Evolutionary conservation across 2,888 invertebrate species (phyloP), one percentile per base, ranked within the genome.

Genomic region (Nematopogon swammerdamellus): DNA sequence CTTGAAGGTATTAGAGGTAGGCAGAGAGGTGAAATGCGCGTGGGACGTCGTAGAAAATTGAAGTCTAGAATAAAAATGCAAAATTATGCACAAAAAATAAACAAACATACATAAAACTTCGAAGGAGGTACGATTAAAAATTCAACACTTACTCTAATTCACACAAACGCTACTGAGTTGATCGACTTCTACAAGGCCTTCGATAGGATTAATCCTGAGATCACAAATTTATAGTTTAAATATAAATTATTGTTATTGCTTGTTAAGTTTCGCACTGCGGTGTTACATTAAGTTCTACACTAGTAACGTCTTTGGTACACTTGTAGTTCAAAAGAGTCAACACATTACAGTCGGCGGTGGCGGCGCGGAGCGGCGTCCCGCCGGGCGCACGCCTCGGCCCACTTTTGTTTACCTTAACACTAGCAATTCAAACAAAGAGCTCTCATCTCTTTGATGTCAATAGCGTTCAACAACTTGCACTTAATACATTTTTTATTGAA

Each of bases 211-310:
- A 72, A 66, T 72, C 70, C 72, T 77, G 76, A 77, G 77, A 79
- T 79, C 77, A 79, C 74, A 63, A 73, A 68, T 73, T 74, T 77
- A 74, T 63, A 73, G 64, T 71, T 72, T 74, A 76, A 72, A 72
- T 75, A 74, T 70, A 68, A 71, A 72, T 71, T 74, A 76, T 74
- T 48, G n/a, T 36, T 75, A 75, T 75, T 74, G 75, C 76, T 65
- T 74, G 72, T 73, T 74, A 68, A 67, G 70, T 72, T 74, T 75
- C 75, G 75, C 75, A 75, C 74, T 71, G 70, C 51, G 46, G 43
- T 36, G 43, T 46, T 44, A 43, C 44, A 49, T 30, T 45, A 49
- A 14, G 11, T 36, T 25, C 25, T 36, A 36, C 36, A 36, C 36
- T 36, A 25, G 25, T 25, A 36, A 36, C 36, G 36, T 36, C 36